Conservation (phyloP, 92 coral and sea anemone species). For the Heliopora coerulea region DNA sequence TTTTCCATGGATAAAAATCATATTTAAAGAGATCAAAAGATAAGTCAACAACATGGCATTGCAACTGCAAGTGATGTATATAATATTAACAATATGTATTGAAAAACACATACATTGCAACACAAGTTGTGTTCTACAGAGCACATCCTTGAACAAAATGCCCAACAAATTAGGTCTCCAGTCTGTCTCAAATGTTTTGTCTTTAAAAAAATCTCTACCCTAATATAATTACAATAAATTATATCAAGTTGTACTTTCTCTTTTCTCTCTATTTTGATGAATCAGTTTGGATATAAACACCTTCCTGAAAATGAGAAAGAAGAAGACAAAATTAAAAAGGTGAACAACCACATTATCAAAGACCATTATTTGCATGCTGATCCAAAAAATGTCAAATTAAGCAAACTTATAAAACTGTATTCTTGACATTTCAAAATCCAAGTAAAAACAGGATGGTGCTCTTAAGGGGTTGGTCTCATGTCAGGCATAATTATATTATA, state of each 20-base stretch:
- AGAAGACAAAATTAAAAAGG: not conserved
- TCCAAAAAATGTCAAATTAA: too few relatives aligned
- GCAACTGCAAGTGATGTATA: not conserved
- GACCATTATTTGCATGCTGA: too few relatives aligned
- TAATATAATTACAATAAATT: constrained; percentile 8
- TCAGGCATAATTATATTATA: too few relatives aligned
- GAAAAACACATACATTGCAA: too few relatives aligned
- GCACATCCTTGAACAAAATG: not conserved
- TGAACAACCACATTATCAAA: not conserved
- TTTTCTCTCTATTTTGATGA: constrained; percentile 1
- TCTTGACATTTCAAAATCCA: too few relatives aligned
- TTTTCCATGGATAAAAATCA: not conserved
- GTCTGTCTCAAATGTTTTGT: too few relatives aligned
- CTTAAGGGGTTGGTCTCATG: too few relatives aligned
- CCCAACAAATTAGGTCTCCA: not conserved
- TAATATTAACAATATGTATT: not conserved
- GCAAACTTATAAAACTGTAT: too few relatives aligned
- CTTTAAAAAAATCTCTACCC: too few relatives aligned
- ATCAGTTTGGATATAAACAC: constrained; percentile 30
- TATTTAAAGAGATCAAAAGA: not conserved
- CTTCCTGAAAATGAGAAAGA: constrained; percentile 26
- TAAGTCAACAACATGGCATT: not conserved
- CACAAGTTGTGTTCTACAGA: too few relatives aligned
- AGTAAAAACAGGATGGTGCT: too few relatives aligned
- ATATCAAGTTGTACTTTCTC: not conserved